phyloP scores from a whole-genome alignment of 2,888 invertebrate genomes.

The Noctua fimbriata region DNA sequence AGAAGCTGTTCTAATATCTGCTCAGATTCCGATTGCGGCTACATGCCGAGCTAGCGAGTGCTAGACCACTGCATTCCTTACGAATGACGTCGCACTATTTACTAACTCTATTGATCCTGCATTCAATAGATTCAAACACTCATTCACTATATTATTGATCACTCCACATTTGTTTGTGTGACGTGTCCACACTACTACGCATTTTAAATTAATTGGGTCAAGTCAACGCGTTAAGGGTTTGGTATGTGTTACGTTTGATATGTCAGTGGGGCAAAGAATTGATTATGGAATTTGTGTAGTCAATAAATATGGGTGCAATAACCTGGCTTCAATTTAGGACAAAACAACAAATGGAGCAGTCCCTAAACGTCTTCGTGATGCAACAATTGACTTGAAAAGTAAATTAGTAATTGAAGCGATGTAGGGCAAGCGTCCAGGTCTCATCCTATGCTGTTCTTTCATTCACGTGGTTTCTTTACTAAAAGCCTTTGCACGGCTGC shows the following conservation, averaged over 20 bases:
- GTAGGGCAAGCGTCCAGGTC: conserved; percentile 26
- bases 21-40: conserved; percentile 55
- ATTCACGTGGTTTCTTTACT: conserved; percentile 15
- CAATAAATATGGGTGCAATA: conserved; percentile 62
- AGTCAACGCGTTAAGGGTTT: conserved; percentile 65
- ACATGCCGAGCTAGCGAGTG: conserved; percentile 67
- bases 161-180: conserved; percentile 70
- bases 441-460: conserved; percentile 8
- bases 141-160: conserved; percentile 77
- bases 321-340: conserved; percentile 48
- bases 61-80: conserved; percentile 71
- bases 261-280: conserved; percentile 61
- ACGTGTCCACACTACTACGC: conserved; percentile 71
- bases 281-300: conserved; percentile 61
- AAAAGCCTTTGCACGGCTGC: conserved; percentile 18
- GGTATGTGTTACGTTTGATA: conserved; percentile 56
- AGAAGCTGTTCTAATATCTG: conserved; percentile 52
- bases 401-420: conserved; percentile 35
- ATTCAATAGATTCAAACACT: conserved; percentile 72
- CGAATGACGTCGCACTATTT: conserved; percentile 73
- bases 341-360: conserved; percentile 6
- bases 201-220: conserved; percentile 82
- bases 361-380: not conserved
- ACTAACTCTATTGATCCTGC: conserved; percentile 75
- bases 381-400: conserved; percentile 13